Evolutionary conservation across 2,888 invertebrate species (phyloP), one percentile per base, ranked within the genome.

Genomic region (Calameuta filiformis): DNA sequence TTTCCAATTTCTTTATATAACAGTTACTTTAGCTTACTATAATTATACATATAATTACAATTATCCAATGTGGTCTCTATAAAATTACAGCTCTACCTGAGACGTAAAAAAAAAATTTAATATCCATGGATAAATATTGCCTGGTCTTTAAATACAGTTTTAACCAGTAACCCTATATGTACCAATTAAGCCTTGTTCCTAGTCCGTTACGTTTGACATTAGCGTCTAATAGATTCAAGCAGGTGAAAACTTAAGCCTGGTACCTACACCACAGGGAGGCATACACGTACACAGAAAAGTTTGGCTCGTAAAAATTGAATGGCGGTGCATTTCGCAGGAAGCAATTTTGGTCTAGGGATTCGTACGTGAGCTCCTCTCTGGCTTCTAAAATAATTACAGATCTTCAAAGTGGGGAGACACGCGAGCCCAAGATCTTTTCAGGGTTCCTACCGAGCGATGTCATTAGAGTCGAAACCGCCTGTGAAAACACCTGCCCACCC

Each of bases 401-500:
- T 85, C 83, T 82, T 77, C 80, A 80, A 31, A 81, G 79, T 15
- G 79, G 73, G 78, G 78, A 80, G 83, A 81, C 84, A 85, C 85
- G 85, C 84, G 84, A 85, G 79, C 78, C 56, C 56, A 56, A 56
- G 23, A 56, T 56, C 56, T 75, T 75, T 77, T 78, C 68, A 75
- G 76, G 75, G 77, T 77, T 78, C 79, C 77, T 68, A 82, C 80
- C 77, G 80, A 79, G 82, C 83, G 79, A 85, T 86, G 85, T 87
- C 87, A 87, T 89, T 88, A 89, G 85, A 85, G 82, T 78, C 37
- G 77, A 79, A 81, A 83, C 79, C 82, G 80, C 76, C 79, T 71
- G 79, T 76, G 80, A 82, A 81, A 80, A 83, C 87, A 88, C 87
- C 87, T 88, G 86, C 85, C 85, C 80, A 78, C 78, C 79, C 82